phyloP scores from a whole-genome alignment of 2,797 vertebrate species.

The Danio tinwini region DNA sequence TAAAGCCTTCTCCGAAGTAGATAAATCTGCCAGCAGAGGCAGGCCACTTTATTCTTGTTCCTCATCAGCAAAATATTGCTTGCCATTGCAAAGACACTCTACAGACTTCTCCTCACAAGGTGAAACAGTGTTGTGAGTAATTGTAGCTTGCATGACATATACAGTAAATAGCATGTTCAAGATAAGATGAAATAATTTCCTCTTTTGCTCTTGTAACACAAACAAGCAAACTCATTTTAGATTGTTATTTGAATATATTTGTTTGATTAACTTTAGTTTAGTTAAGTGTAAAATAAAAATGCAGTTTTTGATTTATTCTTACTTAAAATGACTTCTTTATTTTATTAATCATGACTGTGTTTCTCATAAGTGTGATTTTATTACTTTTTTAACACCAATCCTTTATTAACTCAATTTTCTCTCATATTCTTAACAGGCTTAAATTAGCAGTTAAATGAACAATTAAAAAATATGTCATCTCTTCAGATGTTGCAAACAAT shows the following conservation, averaged over 20 bases:
- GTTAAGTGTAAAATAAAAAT: no score
- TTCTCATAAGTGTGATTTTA: no score
- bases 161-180: conserved; percentile 48
- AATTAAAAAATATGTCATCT: background rate
- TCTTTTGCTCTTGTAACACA: no score
- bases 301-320: no score
- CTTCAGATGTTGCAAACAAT: conserved; percentile 10
- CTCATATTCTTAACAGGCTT: background rate
- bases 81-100: conserved; percentile 50
- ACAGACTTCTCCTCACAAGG: conserved; percentile 53
- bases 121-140: conserved; percentile 48
- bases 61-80: conserved; percentile 54
- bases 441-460: background rate
- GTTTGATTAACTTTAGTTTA: no score
- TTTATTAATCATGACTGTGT: background rate
- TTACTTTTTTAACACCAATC: background rate
- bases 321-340: background rate
- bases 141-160: conserved; percentile 60
- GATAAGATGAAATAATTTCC: conserved; percentile 37
- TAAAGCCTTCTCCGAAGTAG: conserved; percentile 49
- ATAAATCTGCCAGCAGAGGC: conserved; percentile 46
- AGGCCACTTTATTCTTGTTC: conserved; percentile 44
- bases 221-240: no score
- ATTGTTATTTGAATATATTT: no score
- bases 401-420: no score